A percentile compares a stretch with the other conserved stretches of the same genome.
Evolutionary conservation across 2,113 vertebrate genomes (phyloP).

Genomic region (Chascanopsetta lugubris): DNA sequence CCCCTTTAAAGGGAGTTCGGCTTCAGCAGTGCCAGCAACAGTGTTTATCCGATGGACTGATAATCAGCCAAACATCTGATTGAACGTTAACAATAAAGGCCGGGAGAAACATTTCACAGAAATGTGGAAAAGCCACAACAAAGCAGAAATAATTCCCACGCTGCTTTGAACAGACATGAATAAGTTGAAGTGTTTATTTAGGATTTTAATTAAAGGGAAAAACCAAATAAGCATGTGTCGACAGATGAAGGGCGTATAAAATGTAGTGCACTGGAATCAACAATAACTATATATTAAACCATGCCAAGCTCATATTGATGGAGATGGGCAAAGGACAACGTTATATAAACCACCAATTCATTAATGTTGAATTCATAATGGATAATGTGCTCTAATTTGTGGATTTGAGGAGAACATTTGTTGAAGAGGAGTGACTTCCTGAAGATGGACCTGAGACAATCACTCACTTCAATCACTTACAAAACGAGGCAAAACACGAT

Average conservation of each 20-base stretch:
- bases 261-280: background rate
- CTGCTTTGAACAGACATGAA: background rate
- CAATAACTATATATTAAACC: background rate
- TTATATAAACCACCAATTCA: too few relatives aligned
- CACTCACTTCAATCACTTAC: too few relatives aligned
- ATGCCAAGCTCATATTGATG: too few relatives aligned
- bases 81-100: background rate
- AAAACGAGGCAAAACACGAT: too few relatives aligned
- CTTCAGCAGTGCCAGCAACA: background rate
- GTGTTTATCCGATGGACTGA: background rate
- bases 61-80: background rate
- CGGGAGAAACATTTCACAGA: background rate
- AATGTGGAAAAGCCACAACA: background rate
- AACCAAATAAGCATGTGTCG: background rate
- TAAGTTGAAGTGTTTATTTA: background rate
- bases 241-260: background rate
- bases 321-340: too few relatives aligned
- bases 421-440: too few relatives aligned
- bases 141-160: background rate
- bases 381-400: too few relatives aligned
- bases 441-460: too few relatives aligned
- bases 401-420: too few relatives aligned
- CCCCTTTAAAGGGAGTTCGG: background rate
- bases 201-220: background rate
- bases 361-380: background rate